Base-by-base conservation (phyloP, 2,888 invertebrate genomes). In the Epirrhoe tristata region DNA sequence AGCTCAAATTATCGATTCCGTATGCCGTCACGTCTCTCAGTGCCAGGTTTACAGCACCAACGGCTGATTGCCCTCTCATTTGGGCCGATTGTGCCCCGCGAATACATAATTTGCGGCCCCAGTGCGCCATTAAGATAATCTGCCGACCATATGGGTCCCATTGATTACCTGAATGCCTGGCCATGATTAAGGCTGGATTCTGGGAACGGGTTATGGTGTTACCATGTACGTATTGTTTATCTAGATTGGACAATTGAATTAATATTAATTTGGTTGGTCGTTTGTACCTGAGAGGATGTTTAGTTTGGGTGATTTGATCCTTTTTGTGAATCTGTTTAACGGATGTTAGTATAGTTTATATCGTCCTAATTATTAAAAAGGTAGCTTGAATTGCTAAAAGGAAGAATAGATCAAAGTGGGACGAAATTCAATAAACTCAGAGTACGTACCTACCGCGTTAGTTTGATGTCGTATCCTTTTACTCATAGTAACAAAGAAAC, bases 41-140 rank as follows among this genome's bases (percentile, higher is more conserved):
- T 78, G 83, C 79, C 50, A 43, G 85, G 84, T 81, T 87, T 81
- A 81, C 83, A 78, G 78, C 83, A 78, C 77, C 81, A 84, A 78
- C 75, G 80, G 81, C 86, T 88, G 92, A 92, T 92, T 91, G 91
- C 87, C 86, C 89, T 84, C 90, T 91, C 92, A 90, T 93, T 93
- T 91, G 87, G 84, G 75, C 76, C 88, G 88, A 89, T 91, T 91
- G 91, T 91, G 87, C 85, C 81, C 76, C 83, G 77, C 87, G 90
- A 89, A 91, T 91, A 88, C 91, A 87, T 92, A 91, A 93, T 91
- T 87, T 82, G 85, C 79, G 67, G 72, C 85, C 75, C 76, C 83
- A 78, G 80, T 83, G 80, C 79, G 82, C 85, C 86, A 90, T 91
- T 89, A 89, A 89, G 90, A 90, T 92, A 91, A 92, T 92, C 90